These are phyloP conservation scores for Prunella strophiata DNA, from an alignment of 2,797 vertebrate species.

Conservation along the genomic window DNA sequence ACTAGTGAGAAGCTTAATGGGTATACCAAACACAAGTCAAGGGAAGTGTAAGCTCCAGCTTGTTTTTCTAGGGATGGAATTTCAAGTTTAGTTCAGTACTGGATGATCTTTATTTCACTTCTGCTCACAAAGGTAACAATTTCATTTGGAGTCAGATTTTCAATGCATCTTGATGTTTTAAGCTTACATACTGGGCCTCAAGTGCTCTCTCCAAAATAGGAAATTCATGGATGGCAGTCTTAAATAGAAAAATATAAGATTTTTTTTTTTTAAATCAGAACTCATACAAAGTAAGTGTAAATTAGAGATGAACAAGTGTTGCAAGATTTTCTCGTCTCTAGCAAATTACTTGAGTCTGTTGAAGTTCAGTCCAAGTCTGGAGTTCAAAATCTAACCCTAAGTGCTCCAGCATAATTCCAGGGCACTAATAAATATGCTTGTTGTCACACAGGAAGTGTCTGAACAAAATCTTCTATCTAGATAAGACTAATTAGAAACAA, in stretches of 20 bases:
- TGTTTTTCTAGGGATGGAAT: neutral
- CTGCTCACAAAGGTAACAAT: neutral
- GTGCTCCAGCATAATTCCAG: neutral
- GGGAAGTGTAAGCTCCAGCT: neutral
- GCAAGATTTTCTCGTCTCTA: neutral
- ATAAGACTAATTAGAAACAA: neutral
- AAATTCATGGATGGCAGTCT: neutral
- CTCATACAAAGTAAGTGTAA: neutral
- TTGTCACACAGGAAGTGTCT: neutral
- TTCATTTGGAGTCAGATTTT: neutral
- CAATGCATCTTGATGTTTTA: neutral
- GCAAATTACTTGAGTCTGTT: rapidly evolving
- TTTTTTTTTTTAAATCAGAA: neutral
- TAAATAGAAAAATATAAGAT: neutral
- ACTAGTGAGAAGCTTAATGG: neutral
- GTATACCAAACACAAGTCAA: neutral
- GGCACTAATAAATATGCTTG: neutral
- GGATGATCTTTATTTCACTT: neutral
- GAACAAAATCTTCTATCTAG: neutral
- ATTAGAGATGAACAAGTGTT: neutral
- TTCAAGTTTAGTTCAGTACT: neutral
- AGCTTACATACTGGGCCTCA: neutral
- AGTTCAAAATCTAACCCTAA: neutral
- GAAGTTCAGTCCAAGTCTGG: neutral
- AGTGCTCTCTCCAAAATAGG: neutral